Percentiles rank a stretch among this genome's conserved stretches.
phyloP scores from a whole-genome alignment of 1,140 invertebrate genomes.

The Hesperophylax magnus region DNA sequence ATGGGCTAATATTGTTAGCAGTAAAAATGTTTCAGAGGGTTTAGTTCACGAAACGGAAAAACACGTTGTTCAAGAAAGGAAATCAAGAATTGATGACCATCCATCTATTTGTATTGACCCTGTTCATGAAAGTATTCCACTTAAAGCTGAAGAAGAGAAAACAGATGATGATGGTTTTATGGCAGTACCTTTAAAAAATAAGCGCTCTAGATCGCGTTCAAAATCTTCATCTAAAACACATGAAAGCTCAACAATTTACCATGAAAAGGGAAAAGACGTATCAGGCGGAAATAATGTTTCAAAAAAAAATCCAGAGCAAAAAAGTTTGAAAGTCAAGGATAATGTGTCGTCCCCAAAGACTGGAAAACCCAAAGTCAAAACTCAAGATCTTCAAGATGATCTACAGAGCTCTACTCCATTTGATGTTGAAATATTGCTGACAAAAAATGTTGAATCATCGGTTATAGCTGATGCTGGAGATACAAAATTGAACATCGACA shows the following conservation, averaged over 20 bases:
- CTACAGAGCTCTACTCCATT: no score
- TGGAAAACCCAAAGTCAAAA: background rate
- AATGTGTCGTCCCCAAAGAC: slow-evolving; percentile 20
- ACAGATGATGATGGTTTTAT: slow-evolving; percentile 68
- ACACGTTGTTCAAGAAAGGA: slow-evolving; percentile 40
- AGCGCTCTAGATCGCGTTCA: slow-evolving; percentile 66
- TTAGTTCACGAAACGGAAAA: background rate
- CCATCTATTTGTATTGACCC: slow-evolving; percentile 67
- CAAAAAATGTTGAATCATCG: no score
- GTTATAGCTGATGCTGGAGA: background rate
- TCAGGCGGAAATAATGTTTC: background rate
- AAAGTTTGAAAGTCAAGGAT: slow-evolving; percentile 6
- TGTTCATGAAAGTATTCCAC: slow-evolving; percentile 58
- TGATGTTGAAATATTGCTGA: no score
- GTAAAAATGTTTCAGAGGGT: slow-evolving; percentile 21
- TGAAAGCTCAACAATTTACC: background rate
- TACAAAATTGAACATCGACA: background rate
- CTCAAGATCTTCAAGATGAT: background rate
- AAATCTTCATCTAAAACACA: slow-evolving; percentile 53
- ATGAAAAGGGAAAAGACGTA: slow-evolving; percentile 15
- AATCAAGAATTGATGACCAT: slow-evolving; percentile 56
- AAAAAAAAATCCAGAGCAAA: background rate
- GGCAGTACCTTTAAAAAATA: slow-evolving; percentile 63
- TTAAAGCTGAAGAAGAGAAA: slow-evolving; percentile 59
- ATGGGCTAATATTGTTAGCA: slow-evolving; percentile 52